Conservation (phyloP, 2,888 invertebrate genomes). For the Tricholauxania praeusta region DNA sequence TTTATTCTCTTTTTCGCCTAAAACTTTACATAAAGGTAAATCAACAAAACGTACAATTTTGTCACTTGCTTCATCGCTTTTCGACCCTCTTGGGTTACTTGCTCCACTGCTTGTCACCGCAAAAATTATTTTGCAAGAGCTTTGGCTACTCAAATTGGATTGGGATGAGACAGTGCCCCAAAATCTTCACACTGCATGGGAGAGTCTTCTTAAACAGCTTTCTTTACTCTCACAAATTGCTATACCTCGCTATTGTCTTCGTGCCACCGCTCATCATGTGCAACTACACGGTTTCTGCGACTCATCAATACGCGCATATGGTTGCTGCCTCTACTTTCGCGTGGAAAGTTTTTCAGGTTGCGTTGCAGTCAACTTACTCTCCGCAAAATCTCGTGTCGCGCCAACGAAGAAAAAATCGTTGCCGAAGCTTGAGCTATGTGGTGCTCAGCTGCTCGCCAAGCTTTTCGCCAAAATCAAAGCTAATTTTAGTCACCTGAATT, state of each 20-base stretch:
- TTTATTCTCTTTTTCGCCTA: constrained; percentile 26
- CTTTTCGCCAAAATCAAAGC: constrained; percentile 25
- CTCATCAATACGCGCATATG: constrained; percentile 35
- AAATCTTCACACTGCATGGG: constrained; percentile 4
- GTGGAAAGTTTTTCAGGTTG: constrained; percentile 4
- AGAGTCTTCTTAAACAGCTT: not conserved
- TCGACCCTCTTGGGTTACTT: constrained; percentile 38
- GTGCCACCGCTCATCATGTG: not conserved
- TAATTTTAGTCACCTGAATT: not conserved
- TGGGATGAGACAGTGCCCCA: constrained; percentile 28
- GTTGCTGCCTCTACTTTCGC: constrained; percentile 34
- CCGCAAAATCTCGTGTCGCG: constrained; percentile 29
- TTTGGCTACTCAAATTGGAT: constrained; percentile 29
- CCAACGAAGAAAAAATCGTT: constrained; percentile 27
- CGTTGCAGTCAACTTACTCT: constrained; percentile 8
- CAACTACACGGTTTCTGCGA: constrained; percentile 42
- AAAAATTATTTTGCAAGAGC: constrained; percentile 29
- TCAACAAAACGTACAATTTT: constrained; percentile 27
- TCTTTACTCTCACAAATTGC: not conserved
- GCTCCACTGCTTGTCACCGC: constrained; percentile 14
- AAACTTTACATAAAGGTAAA: not conserved
- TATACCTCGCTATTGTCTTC: constrained; percentile 28
- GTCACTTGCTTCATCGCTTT: constrained; percentile 38
- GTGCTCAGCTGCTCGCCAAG: constrained; percentile 26
- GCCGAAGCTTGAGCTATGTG: constrained; percentile 30